Evolutionary conservation across 1,140 invertebrate genomes (phyloP).

Genomic region (Macrobrachium nipponense): DNA sequence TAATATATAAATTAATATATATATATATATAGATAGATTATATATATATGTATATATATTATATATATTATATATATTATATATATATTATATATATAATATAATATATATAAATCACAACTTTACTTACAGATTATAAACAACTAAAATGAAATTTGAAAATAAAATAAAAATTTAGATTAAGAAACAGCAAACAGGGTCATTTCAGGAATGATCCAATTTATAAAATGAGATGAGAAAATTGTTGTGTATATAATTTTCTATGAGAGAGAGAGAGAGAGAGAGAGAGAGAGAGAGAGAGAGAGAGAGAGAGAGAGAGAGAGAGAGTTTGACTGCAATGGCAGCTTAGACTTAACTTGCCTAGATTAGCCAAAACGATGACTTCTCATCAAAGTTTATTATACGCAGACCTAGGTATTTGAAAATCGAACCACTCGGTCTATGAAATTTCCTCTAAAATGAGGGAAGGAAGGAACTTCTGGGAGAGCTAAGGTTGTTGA

Average conservation of each 20-base stretch:
- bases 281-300: slow-evolving; percentile 8
- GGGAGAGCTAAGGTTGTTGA: background rate
- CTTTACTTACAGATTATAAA: slow-evolving; percentile 8
- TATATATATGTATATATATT: no score
- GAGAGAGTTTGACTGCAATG: no score
- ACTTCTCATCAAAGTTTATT: background rate
- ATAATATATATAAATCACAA: no score
- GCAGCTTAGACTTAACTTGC: background rate
- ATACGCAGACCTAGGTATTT: background rate
- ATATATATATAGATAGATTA: no score
- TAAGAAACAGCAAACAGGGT: no score
- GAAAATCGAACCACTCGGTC: background rate
- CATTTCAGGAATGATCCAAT: no score
- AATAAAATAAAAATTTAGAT: background rate
- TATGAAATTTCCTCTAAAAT: background rate
- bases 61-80: no score
- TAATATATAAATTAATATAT: no score
- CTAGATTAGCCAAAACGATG: background rate
- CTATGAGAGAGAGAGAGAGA: background rate
- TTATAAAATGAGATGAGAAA: no score
- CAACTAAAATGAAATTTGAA: background rate
- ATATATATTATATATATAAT: no score
- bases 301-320: background rate
- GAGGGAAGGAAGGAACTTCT: background rate
- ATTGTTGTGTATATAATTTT: no score